These are phyloP conservation scores for Eurytemora carolleeae DNA, from an alignment of 1,140 invertebrate species.

Conservation along the genomic window DNA sequence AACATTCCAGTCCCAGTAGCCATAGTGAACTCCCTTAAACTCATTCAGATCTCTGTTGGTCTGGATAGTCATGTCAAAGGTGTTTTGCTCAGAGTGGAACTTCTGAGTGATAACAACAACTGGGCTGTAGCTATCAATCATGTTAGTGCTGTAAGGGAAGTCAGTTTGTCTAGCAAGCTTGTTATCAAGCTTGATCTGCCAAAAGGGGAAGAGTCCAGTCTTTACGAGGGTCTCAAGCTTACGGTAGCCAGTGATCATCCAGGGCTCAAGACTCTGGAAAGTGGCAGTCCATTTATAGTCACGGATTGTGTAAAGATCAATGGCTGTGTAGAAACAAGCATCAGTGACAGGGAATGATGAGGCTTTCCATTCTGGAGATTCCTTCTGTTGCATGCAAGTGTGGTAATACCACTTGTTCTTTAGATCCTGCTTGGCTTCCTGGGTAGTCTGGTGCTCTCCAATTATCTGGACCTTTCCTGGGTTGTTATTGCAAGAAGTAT, in stretches of 20 bases:
- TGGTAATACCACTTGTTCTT: constrained; percentile 10
- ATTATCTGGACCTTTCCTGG: constrained; percentile 1
- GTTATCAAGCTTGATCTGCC: constrained; percentile 17
- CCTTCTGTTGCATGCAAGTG: constrained; percentile 11
- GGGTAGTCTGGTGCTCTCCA: constrained; percentile 4
- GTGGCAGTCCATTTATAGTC: constrained; percentile 5
- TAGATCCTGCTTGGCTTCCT: constrained; percentile 2
- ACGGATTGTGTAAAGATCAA: constrained; percentile 16
- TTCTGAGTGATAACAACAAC: constrained; percentile 15
- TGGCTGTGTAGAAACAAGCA: constrained; percentile 17
- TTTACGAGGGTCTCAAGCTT: constrained; percentile 16
- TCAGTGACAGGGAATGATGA: constrained; percentile 11
- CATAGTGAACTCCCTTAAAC: constrained; percentile 16
- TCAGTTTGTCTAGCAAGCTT: constrained; percentile 1
- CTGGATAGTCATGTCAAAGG: constrained; percentile 17
- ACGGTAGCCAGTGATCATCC: constrained; percentile 12
- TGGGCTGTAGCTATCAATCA: constrained; percentile 15
- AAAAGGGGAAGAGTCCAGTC: constrained; percentile 18
- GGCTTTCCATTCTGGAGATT: not conserved
- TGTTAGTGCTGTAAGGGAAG: constrained; percentile 10
- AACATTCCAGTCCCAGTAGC: no score
- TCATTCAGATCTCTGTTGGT: constrained; percentile 16
- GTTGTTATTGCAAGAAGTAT: not conserved
- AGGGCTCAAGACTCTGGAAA: constrained; percentile 15
- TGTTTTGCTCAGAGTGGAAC: constrained; percentile 15